phyloP scores from a whole-genome alignment of 1,140 invertebrate species.

The Caenorhabditis brenneri region DNA sequence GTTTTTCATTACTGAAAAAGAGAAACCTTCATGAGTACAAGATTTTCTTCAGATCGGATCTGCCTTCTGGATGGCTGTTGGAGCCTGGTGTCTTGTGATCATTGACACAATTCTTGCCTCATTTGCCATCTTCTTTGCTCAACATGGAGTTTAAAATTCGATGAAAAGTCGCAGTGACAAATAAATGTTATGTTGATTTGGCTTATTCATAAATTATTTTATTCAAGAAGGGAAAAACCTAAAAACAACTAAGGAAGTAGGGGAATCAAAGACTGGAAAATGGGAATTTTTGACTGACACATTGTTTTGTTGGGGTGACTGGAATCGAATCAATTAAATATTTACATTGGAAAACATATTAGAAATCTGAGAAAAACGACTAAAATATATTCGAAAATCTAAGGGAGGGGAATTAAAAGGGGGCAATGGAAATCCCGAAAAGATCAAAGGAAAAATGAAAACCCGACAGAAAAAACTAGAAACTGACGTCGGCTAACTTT shows the following conservation, averaged over 20 bases:
- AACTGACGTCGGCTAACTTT: slow-evolving; percentile 2
- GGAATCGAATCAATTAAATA: background rate
- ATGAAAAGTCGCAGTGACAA: background rate
- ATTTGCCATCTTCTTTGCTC: slow-evolving; percentile 16
- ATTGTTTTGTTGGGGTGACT: background rate
- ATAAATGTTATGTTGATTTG: background rate
- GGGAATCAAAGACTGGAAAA: background rate
- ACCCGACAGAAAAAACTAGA: slow-evolving; percentile 37
- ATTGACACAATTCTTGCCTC: slow-evolving; percentile 28
- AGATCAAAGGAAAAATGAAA: background rate
- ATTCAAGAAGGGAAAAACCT: background rate
- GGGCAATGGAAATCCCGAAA: too few species aligned
- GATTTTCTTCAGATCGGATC: background rate
- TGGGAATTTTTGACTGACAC: background rate
- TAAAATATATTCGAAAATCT: too few species aligned
- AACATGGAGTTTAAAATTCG: background rate
- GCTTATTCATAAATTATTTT: background rate
- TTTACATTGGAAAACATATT: too few species aligned
- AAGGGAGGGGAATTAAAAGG: too few species aligned
- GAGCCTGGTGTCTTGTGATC: background rate
- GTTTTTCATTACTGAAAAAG: background rate
- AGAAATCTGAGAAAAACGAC: too few species aligned
- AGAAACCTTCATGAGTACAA: background rate
- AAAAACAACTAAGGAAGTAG: background rate
- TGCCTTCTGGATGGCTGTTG: slow-evolving; percentile 22